Conservation (phyloP, 2,888 invertebrate genomes). For the Hanleya hanleyi region DNA sequence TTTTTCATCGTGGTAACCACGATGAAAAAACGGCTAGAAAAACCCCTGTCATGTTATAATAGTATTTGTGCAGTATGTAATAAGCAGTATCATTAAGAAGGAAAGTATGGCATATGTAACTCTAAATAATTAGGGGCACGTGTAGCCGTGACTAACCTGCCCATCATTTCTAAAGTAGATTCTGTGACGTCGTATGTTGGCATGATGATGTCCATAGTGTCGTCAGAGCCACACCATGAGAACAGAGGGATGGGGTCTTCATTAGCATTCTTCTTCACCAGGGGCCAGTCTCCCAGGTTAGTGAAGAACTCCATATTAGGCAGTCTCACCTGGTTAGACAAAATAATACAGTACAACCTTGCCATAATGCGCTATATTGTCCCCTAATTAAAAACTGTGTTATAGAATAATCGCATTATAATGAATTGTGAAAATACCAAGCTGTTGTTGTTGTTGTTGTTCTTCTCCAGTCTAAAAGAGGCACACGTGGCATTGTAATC, state of each 20-base stretch:
- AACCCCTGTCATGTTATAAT: too few relatives aligned
- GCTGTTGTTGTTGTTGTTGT: not conserved
- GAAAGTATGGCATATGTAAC: too few relatives aligned
- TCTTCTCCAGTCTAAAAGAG: too few relatives aligned
- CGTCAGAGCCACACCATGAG: constrained; percentile 96
- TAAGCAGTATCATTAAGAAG: too few relatives aligned
- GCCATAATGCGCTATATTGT: too few relatives aligned
- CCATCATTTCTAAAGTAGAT: constrained; percentile 94
- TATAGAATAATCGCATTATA: not conserved
- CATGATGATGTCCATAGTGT: constrained; percentile 90
- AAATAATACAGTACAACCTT: too few relatives aligned
- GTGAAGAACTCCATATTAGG: constrained; percentile 93
- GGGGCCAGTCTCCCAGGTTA: constrained; percentile 97
- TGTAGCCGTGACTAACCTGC: too few relatives aligned
- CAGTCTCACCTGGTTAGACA: constrained; percentile 74
- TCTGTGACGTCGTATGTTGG: constrained; percentile 97
- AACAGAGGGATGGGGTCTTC: constrained; percentile 84
- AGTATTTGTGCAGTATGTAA: too few relatives aligned
- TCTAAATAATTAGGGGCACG: too few relatives aligned
- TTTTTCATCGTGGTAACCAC: too few relatives aligned
- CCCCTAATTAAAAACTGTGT: too few relatives aligned
- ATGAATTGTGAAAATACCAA: not conserved
- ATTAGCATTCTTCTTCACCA: constrained; percentile 72
- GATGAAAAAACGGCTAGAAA: too few relatives aligned
- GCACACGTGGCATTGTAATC: not conserved